A percentile compares a stretch with the other conserved stretches of the same genome.
Conservation (phyloP, 2,888 invertebrate genomes). For the Ashinkailepas kermadecensis region DNA sequence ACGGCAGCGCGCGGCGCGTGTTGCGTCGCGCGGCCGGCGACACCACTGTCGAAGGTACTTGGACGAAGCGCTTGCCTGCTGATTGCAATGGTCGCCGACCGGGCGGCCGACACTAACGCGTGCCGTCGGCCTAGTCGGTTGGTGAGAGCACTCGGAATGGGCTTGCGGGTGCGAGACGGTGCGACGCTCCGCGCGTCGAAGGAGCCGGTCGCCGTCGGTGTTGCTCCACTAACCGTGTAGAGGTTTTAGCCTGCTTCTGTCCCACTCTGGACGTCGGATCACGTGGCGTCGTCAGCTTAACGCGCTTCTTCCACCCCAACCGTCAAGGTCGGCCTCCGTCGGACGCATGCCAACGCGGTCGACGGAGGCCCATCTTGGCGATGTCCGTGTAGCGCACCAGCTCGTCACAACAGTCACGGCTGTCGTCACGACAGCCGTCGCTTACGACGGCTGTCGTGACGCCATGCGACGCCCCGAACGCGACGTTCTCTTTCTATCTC, state of each 20-base stretch:
- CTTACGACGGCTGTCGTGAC: no score
- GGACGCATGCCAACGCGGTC: background rate
- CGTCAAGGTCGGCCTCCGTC: background rate
- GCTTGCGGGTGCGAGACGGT: background rate
- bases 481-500: no score
- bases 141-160: background rate
- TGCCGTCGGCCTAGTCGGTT: no score
- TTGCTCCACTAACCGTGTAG: background rate
- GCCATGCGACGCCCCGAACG: no score
- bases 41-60: background rate
- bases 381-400: no score
- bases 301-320: background rate
- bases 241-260: background rate
- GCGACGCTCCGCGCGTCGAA: no score
- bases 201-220: background rate
- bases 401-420: no score
- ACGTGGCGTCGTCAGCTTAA: background rate
- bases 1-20: conserved; percentile 8
- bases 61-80: background rate
- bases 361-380: no score
- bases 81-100: no score
- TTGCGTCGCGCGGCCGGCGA: background rate
- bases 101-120: no score
- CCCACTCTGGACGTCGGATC: background rate
- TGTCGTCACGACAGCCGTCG: no score